phyloP scores from a whole-genome alignment of 2,888 invertebrate genomes.

The Alentia gelatinosa region DNA sequence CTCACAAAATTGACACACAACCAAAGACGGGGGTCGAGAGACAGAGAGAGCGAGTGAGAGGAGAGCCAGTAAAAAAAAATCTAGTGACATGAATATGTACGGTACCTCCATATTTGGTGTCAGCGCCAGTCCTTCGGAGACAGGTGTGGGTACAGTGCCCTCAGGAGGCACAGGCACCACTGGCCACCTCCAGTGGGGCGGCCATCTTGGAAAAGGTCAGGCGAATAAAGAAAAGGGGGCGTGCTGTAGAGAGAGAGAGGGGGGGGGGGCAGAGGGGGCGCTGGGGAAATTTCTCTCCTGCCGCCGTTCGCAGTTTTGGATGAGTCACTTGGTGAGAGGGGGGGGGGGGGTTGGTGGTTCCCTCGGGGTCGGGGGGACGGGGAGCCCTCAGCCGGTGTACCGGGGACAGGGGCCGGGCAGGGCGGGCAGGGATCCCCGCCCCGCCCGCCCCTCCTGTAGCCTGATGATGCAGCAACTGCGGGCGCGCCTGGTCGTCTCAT shows the following conservation, averaged over 20 bases:
- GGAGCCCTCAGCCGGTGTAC: not conserved
- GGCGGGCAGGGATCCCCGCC: not conserved
- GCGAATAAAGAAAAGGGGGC: conserved; percentile 22
- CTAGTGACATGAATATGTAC: conserved; percentile 26
- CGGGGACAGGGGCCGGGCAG: not conserved
- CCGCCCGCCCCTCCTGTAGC: not conserved
- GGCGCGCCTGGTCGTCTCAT: not conserved
- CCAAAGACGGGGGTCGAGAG: not conserved
- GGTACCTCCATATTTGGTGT: conserved; percentile 45
- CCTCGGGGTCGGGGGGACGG: not conserved
- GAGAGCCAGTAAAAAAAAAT: not conserved
- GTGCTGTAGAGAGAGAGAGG: not conserved
- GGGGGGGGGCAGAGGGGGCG: not conserved
- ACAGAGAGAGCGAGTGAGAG: not conserved
- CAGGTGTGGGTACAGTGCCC: not conserved
- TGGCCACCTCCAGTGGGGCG: not conserved
- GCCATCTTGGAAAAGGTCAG: conserved; percentile 52
- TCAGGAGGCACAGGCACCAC: not conserved
- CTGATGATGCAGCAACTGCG: not conserved
- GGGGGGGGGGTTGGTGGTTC: not conserved
- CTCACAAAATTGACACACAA: not conserved
- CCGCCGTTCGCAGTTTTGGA: conserved; percentile 6
- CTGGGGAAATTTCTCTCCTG: conserved; percentile 27
- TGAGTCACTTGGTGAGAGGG: not conserved
- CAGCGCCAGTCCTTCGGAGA: not conserved